phyloP scores from a whole-genome alignment of 2,797 vertebrate genomes.

The Babyrousa celebensis region DNA sequence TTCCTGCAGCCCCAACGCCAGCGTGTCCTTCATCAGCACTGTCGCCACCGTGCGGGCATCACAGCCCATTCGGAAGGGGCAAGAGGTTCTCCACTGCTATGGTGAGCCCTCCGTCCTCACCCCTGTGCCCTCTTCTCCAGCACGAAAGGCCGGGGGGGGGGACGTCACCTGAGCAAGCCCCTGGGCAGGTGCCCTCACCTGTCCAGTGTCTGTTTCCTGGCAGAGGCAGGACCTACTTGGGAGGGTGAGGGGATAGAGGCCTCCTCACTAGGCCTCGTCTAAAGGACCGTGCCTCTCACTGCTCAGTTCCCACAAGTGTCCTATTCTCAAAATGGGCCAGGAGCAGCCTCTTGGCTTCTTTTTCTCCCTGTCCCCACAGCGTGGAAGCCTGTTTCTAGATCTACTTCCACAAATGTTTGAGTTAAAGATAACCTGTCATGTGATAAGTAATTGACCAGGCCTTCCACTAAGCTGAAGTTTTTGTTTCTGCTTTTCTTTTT shows the following conservation, averaged over 20 bases:
- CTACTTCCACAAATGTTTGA: background rate
- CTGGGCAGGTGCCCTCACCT: background rate
- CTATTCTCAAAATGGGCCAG: background rate
- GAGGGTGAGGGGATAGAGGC: background rate
- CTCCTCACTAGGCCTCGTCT: background rate
- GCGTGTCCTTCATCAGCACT: slow-evolving; percentile 93
- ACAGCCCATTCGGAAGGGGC: slow-evolving; percentile 91
- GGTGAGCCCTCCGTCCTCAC: slow-evolving; percentile 90
- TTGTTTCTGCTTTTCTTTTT: background rate
- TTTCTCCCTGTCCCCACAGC: background rate
- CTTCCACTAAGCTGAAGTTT: background rate
- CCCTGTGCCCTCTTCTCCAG: background rate
- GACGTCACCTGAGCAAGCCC: background rate
- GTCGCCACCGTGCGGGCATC: slow-evolving; percentile 92
- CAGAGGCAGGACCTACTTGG: background rate
- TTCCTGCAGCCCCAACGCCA: slow-evolving; percentile 97
- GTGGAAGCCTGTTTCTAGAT: background rate
- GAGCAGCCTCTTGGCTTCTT: background rate
- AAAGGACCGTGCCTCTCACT: too few relatives aligned
- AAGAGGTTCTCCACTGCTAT: slow-evolving; percentile 98
- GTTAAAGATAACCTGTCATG: background rate
- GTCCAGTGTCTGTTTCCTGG: background rate
- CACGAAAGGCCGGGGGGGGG: background rate
- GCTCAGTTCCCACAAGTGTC: background rate
- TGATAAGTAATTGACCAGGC: background rate